Base-by-base conservation (phyloP, 2,113 vertebrate species). In the Mungos mungo region DNA sequence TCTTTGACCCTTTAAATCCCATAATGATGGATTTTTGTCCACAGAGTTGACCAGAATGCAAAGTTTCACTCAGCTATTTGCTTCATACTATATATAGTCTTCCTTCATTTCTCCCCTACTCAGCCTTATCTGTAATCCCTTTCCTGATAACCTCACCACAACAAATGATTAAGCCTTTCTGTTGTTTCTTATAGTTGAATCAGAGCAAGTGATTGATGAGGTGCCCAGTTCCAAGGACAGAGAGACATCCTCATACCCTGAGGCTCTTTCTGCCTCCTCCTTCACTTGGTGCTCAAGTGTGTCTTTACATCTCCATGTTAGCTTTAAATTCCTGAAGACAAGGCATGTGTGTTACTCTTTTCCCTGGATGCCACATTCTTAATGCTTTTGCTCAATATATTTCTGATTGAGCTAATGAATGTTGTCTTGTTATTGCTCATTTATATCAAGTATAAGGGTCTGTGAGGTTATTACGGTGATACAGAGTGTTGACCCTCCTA, bases 71-170 rank as follows among this genome's bases (percentile, higher is more conserved):
- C 81, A 79, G 33, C 50, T 77, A 2, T 93, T 93, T 79, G 18
- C 45, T 93, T 76, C 50, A 82, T 45, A 85, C 33, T 71, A 2
- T 77, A 84, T 79, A 47, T 52, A 94, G 27, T 94, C 19, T 71
- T 80, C 5, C 7, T 6, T 10, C 31, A 77, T 96, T 91, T 85
- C 45, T 92, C 31, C 57, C 45, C 69, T 88, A n/a, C 16, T 52
- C 90, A 88, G 63, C 29, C 72, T 94, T 87, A 35, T 93, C n/a
- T 71, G 18, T 85, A 85, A 85, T 93, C 27, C 35, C 38, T 95
- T 94, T 94, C 31, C 68, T 95, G 80, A 92, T 91, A 96, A 89
- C 88, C 81, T 93, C 63, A 65, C 87, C 74, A 95, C 90, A 88
- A 66, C 83, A 87, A 87, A 72, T 96, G 92, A 90, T 66, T 85